Evolutionary conservation across 2,888 invertebrate genomes (phyloP), one percentile per base, ranked within the genome.

Genomic region (Dicranocentrus wangi): DNA sequence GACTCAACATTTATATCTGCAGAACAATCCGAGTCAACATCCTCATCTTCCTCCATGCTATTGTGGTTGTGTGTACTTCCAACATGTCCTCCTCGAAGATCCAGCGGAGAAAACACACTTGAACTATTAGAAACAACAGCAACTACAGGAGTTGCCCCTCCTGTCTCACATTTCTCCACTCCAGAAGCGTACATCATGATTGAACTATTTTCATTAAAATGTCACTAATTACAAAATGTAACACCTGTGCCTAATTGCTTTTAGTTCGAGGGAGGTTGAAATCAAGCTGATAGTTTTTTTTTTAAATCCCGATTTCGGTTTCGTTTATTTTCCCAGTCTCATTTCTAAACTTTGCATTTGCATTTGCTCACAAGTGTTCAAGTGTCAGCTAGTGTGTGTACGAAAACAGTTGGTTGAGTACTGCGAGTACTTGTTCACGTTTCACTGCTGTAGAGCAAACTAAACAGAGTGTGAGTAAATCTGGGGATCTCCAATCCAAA

Each of bases 1-100:
- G 88, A 88, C 71, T 89, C 89, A 23, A 88, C 88, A 86, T 89
- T 88, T 76, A 89, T 88, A 85, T 89, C 88, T 32, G 70, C 78
- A 17, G 63, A 63, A 21, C 70, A 78, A 47, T 78, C 78, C 2
- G 87, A 86, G 73, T 88, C 88, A 53, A 87, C 87, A 77, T 87
- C 82, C 28, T 55, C 63, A 32, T 71, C 77, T 17, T 77, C 77
- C 17, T 77, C 77, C 58, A 68, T 53, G 27, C 51, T n/a, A 19
- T 10, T 63, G 19, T 61, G 73, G n/a, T 58, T 71, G n/a, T n/a
- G n/a, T n/a, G n/a, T n/a, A 58, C 70, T 70, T 15, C 39, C 58
- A 19, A 23, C 42, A 27, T 21, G 51, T 28, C 65, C 60, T 32
- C 78, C 80, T 72, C 86, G 69, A 17, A 86, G 76, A 58, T 86